These are phyloP conservation scores for Clusia tigrina DNA, from an alignment of 2,888 invertebrate species.

Conservation along the genomic window DNA sequence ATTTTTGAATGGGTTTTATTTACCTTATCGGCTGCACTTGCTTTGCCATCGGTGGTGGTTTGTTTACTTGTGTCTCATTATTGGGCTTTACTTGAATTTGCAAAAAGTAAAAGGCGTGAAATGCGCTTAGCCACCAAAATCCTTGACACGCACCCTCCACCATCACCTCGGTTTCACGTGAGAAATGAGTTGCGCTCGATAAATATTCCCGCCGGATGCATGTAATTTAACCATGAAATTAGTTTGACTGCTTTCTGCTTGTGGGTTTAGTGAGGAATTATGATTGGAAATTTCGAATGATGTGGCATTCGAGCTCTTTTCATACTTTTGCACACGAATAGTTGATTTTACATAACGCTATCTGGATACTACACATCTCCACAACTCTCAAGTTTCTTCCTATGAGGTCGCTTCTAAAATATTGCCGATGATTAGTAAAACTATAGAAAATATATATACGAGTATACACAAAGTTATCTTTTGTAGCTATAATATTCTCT, in stretches of 20 bases:
- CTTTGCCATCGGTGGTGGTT: constrained; percentile 31
- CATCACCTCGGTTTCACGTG: constrained; percentile 7
- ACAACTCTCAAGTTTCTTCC: too few relatives aligned
- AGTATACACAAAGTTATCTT: too few relatives aligned
- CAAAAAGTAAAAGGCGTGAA: constrained; percentile 48
- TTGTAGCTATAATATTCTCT: too few relatives aligned
- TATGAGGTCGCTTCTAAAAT: too few relatives aligned
- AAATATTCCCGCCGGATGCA: constrained; percentile 16
- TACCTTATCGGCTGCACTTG: background rate
- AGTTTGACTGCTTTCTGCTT: constrained; percentile 15
- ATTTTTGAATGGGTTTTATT: constrained; percentile 18
- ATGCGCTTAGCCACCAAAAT: constrained; percentile 46
- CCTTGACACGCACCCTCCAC: constrained; percentile 37
- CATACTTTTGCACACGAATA: too few relatives aligned
- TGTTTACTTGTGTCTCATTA: constrained; percentile 26
- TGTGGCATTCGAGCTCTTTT: too few relatives aligned
- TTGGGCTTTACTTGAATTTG: constrained; percentile 17
- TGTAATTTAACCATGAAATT: constrained; percentile 23
- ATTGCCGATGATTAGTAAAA: too few relatives aligned
- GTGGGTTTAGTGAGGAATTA: constrained; percentile 22
- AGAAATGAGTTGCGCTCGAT: constrained; percentile 14
- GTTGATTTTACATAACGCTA: too few relatives aligned
- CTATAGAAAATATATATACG: too few relatives aligned
- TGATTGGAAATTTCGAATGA: too few relatives aligned
- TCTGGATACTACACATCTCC: too few relatives aligned